Evolutionary conservation across 2,888 invertebrate genomes (phyloP), one percentile per base, ranked within the genome.

Genomic region (Oxyscelio sp.): DNA sequence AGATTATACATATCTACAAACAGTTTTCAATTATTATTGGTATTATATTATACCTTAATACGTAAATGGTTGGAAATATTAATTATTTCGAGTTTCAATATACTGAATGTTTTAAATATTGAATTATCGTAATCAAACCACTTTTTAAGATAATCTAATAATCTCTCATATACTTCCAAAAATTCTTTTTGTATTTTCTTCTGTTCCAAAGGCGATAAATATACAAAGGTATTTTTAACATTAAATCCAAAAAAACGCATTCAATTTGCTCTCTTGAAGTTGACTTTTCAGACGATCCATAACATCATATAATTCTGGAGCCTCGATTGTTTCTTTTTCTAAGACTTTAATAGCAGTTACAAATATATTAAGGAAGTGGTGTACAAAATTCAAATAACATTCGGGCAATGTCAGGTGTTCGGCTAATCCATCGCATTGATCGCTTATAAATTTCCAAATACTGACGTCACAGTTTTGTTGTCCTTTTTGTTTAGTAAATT

Each of bases 391-490:
- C 15, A 48, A 58, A 24, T 68, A 59, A 43, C 66, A 78, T 52
- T 68, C 59, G 34, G 66, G 61, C n/a, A 81, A 59, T 38, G 80
- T 73, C 17, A 65, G 22, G 11, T 43, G 13, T 56, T 45, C 34
- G n/a, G 52, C 31, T 45, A 70, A 31, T 63, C 31, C 79, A 38
- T 71, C 48, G 15, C 8, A 22, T 34, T 79, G 71, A 48, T 71
- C 50, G 11, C 63, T 61, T 52, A 71, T 21, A 54, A 71, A 79
- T 15, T 52, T 54, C 70, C 70, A 79, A 59, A 77, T 58, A 24
- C 4, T 31, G 31, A 43, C 22, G 31, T 68, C 61, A 54, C 78
- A 70, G 15, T 78, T 70, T 21, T 70, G 31, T 78, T 78, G 9
- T 63, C 63, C 34, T 27, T 27, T 27, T 27, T 27, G 27, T 27